Conservation (phyloP, 53 echinoderm and acorn worm species). For the Temnopleurus reevesii region DNA sequence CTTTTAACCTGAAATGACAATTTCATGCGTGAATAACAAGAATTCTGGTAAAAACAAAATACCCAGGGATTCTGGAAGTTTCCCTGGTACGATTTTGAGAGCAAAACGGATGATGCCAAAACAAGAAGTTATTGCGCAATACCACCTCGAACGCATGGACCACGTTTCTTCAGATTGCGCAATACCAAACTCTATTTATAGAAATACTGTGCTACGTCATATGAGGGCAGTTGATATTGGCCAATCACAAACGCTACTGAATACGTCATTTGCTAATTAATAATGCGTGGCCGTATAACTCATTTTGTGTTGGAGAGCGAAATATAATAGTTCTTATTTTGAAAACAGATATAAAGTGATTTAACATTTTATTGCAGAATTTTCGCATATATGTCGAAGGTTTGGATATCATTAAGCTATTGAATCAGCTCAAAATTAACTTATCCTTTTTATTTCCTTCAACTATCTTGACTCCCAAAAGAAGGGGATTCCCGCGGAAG, state of each 20-base stretch:
- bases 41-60: constrained; percentile 6
- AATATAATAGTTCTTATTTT: neutral
- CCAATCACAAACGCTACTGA: constrained; percentile 44
- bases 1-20: neutral
- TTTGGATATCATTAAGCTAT: neutral
- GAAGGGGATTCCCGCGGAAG: constrained; percentile 57
- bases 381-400: neutral
- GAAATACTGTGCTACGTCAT: neutral
- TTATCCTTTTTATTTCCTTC: neutral
- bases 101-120: neutral
- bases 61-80: constrained; percentile 27
- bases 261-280: constrained; percentile 47
- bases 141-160: neutral
- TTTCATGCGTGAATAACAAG: neutral
- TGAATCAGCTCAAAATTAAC: neutral
- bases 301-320: neutral
- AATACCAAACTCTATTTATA: constrained; percentile 47
- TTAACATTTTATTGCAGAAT: neutral
- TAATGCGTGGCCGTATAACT: neutral
- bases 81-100: neutral
- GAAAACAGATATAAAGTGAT: neutral
- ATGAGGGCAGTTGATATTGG: neutral
- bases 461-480: neutral
- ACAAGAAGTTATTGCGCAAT: constrained; percentile 39
- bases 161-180: constrained; percentile 56